These are phyloP conservation scores for Pangasius djambal DNA, from an alignment of 2,797 vertebrate genomes.

Conservation along the genomic window DNA sequence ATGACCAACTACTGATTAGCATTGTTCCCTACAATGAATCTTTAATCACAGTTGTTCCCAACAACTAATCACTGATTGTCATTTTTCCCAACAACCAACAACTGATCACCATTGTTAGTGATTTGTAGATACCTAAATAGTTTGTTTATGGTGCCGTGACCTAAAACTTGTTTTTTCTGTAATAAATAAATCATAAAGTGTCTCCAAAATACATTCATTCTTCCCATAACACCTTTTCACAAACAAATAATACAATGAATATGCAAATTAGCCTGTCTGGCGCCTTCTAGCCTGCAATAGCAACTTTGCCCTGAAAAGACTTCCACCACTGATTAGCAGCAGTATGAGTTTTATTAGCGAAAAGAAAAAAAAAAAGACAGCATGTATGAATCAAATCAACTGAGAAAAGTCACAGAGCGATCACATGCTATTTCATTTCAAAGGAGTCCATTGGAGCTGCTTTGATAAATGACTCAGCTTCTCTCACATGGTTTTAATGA, in stretches of 20 bases:
- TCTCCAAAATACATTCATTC: not conserved
- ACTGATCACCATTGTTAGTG: not conserved
- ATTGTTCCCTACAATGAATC: not conserved
- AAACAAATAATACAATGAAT: not conserved
- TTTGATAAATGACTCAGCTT: constrained; percentile 41
- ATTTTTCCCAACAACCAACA: not conserved
- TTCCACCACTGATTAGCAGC: not conserved
- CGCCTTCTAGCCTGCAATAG: not conserved
- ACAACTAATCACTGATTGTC: not conserved
- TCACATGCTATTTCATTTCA: constrained; percentile 12
- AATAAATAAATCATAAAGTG: not conserved
- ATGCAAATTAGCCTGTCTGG: not conserved
- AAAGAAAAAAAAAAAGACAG: not conserved
- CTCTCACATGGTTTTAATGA: constrained; percentile 37
- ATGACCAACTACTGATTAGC: not conserved
- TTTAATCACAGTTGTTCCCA: not conserved
- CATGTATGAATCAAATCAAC: not conserved
- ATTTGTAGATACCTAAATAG: not conserved
- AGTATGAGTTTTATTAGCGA: not conserved
- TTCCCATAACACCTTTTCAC: not conserved
- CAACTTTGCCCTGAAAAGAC: not conserved
- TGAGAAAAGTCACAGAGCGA: not conserved
- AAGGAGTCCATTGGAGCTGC: constrained; percentile 13
- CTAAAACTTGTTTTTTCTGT: not conserved
- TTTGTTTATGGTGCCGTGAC: not conserved